A percentile compares a stretch with the other conserved stretches of the same genome.
phyloP scores from a whole-genome alignment of 2,888 invertebrate species.

The Drosophila suboccidentalis region DNA sequence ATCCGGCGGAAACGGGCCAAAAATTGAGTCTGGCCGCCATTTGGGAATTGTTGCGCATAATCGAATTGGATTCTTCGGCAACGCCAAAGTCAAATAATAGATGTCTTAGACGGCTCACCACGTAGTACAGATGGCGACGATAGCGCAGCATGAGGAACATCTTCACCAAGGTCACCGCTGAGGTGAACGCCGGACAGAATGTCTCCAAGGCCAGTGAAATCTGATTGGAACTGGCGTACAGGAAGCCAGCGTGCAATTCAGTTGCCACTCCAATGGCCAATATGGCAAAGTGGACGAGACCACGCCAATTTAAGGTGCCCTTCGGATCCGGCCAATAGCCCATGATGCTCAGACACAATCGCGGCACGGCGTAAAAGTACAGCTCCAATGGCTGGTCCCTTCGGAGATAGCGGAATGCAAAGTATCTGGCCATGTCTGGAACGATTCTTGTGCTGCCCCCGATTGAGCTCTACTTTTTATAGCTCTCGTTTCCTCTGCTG shows the following conservation, averaged over 20 bases:
- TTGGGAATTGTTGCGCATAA: constrained; percentile 47
- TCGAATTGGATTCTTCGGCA: constrained; percentile 6
- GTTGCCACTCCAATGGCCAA: constrained; percentile 72
- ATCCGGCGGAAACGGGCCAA: constrained; percentile 73
- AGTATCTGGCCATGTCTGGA: constrained; percentile 14
- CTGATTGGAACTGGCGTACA: constrained; percentile 25
- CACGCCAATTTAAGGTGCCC: constrained; percentile 8
- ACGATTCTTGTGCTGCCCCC: no score
- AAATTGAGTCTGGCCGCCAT: constrained; percentile 74
- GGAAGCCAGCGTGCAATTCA: constrained; percentile 72
- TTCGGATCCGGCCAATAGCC: constrained; percentile 70
- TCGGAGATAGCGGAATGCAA: constrained; percentile 57
- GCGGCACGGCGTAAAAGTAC: constrained; percentile 75
- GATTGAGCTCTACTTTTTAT: not conserved
- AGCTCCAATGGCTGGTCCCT: constrained; percentile 47
- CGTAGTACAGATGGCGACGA: constrained; percentile 59
- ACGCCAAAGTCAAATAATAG: constrained; percentile 44
- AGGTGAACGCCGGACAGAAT: constrained; percentile 77
- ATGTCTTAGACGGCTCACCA: constrained; percentile 43
- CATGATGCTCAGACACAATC: constrained; percentile 62
- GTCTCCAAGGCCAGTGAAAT: constrained; percentile 71
- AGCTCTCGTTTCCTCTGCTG: not conserved
- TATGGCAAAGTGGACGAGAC: constrained; percentile 60
- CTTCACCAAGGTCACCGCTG: constrained; percentile 78
- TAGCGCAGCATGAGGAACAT: constrained; percentile 70